A percentile compares a stretch with the other conserved stretches of the same genome.
Conservation (phyloP, 2,113 vertebrate genomes). For the Pelmatolapia mariae region DNA sequence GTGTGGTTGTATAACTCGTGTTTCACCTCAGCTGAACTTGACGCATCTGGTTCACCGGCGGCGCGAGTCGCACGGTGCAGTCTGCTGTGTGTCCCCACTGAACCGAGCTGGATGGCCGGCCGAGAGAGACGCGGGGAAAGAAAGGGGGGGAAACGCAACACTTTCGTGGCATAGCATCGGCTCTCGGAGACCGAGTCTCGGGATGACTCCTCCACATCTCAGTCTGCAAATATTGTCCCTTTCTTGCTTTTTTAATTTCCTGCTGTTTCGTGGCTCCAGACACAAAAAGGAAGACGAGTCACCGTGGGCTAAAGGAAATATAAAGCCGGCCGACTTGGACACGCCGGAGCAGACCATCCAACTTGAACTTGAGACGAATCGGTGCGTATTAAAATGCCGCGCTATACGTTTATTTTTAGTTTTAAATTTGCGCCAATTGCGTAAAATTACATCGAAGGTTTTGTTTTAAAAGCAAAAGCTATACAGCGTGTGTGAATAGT, state of each 20-base stretch:
- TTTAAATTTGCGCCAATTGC: background rate
- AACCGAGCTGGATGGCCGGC: conserved; percentile 38
- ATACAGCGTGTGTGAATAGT: background rate
- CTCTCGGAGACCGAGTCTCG: background rate
- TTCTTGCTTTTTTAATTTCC: background rate
- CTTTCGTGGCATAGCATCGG: background rate
- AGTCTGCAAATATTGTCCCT: background rate
- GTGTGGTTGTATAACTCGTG: conserved; percentile 64
- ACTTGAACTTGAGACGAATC: conserved; percentile 52
- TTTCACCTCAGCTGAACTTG: conserved; percentile 77
- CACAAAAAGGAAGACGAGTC: background rate
- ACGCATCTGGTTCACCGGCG: conserved; percentile 58
- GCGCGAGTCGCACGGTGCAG: conserved; percentile 19
- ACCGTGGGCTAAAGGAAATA: conserved; percentile 6
- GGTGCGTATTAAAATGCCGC: conserved; percentile 34
- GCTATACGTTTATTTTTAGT: background rate
- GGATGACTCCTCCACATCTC: background rate
- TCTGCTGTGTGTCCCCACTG: conserved; percentile 49
- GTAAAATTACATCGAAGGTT: background rate
- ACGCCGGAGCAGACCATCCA: conserved; percentile 9
- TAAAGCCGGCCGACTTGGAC: conserved; percentile 32
- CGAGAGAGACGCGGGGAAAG: background rate
- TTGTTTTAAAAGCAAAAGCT: background rate
- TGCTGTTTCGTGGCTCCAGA: background rate
- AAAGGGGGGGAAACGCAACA: background rate